Base-by-base conservation (phyloP, 1,140 invertebrate species). In the Oppia nitens region DNA sequence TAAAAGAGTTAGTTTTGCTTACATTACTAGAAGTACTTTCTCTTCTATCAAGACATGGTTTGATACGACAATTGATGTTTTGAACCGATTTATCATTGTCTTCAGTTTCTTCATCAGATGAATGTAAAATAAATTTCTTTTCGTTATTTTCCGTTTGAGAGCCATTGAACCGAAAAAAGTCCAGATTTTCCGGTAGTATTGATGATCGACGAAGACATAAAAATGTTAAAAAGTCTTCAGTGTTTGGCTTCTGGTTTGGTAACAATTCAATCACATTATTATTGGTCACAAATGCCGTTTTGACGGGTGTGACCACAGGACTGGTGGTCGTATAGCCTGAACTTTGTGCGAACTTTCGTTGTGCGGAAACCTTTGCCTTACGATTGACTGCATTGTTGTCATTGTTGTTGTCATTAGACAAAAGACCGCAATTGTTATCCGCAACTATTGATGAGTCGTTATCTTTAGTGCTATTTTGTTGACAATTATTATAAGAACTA, bases 161-260 rank as follows among this genome's bases (percentile, higher is more conserved):
- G 32, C 49, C 21, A 51, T 51, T 51, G 2, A 51, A 51, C 12
- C 84, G 86, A 59, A 86, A 82, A 63, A 83, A 84, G 69, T 86
- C 82, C 53, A 87, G 71, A 61, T 77, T 79, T 2, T 82, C 75
- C 29, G 85, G 85, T 60, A 87, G 70, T 60, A 82, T 77, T 21
- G 80, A 74, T 25, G 84, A 85, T 55, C 79, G 80, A 82, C 59
- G n/a, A 64, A 87, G 83, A 71, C 87, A 91, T 3, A 92, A 74
- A 70, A 88, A 92, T 61, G 85, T 90, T 24, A 92, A 68, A 69
- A 92, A 91, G 71, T 91, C 87, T 76, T 91, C 86, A 3, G 87
- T 87, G 64, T 87, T 88, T 28, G 86, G 85, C 64, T 83, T 62
- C 25, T 64, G 52, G 23, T 60, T 64, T 20, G 69, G 68, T 27